phyloP scores from a whole-genome alignment of 2,797 vertebrate species.

The Sebastes wilsoni region DNA sequence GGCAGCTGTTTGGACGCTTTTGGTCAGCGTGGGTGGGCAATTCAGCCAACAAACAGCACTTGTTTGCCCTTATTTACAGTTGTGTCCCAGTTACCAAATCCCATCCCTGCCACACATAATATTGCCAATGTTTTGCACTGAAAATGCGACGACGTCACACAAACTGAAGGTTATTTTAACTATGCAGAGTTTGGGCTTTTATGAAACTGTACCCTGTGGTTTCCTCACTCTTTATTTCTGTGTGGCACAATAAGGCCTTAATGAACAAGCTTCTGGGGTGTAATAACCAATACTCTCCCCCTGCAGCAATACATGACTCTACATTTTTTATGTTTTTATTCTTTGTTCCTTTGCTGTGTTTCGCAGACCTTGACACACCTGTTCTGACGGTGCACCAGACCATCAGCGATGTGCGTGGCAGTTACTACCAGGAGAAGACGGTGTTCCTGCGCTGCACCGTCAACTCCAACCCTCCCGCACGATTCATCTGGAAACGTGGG shows the following conservation, averaged over 20 bases:
- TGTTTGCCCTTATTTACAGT: slow-evolving; percentile 41
- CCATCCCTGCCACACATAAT: slow-evolving; percentile 8
- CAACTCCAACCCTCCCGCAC: slow-evolving; percentile 96
- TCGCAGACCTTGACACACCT: slow-evolving; percentile 92
- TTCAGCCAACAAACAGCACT: slow-evolving; percentile 40
- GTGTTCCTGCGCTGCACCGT: slow-evolving; percentile 97
- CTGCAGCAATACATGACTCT: not conserved
- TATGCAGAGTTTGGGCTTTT: not conserved
- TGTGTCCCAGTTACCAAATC: slow-evolving; percentile 45
- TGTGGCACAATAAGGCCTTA: not conserved
- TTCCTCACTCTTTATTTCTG: not conserved
- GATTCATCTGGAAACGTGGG: slow-evolving; percentile 97
- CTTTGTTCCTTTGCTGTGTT: not conserved
- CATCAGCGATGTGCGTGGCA: slow-evolving; percentile 94
- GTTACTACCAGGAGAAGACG: slow-evolving; percentile 98
- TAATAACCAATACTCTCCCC: not conserved
- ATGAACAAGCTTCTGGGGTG: not conserved
- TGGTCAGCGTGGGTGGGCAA: slow-evolving; percentile 34
- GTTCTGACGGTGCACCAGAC: slow-evolving; percentile 97
- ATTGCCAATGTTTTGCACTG: not conserved
- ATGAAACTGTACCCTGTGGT: not conserved
- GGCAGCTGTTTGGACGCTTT: slow-evolving; percentile 40
- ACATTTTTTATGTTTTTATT: not conserved
- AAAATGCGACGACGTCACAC: not conserved
- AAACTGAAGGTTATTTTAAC: slow-evolving; percentile 6